Base-by-base conservation (phyloP, 2,888 invertebrate species). In the Eubasilissa splendida region DNA sequence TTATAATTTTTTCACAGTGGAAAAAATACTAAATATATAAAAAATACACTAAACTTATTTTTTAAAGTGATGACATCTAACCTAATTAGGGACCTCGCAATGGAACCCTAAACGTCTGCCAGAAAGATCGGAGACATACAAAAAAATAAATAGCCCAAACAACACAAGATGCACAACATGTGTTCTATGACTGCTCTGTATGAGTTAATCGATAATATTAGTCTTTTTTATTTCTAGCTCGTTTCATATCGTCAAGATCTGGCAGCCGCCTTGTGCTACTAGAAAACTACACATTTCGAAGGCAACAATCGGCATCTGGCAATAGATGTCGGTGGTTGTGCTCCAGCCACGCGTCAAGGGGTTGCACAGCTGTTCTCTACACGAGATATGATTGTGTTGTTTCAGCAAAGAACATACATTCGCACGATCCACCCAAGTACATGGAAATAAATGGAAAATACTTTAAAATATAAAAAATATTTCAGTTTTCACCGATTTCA, bases 301-400 rank as follows among this genome's bases (percentile, higher is more conserved):
- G 59, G 42, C 75, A 76, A 14, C 60, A 56, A 3, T 50, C 60
- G 7, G 14, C 52, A 2, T 11, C 22, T 52, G 73, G 50, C 0
- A 33, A 60, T 14, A 80, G 59, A 22, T 50, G 50, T n/a, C 14
- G 82, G 22, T 82, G 82, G 82, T 58, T 66, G 31, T 82, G 82
- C 54, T 80, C 82, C 5, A 80, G 73, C 3, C 78, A 81, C 54
- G 53, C 73, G 8, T 71, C 58, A 4, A 77, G 68, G 50, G 80
- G 80, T n/a, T 82, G 82, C 77, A 82, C 59, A 31, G 82, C 82
- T 11, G 70, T 63, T 7, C 66, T 80, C 14, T 77, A 73, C 63
- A 80, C 82, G 22, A 81, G 74, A 58, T 60, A 50, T 7, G 58
- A 79, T 65, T 60, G 52, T 8, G 77, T 80, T 9, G 71, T 77